These are phyloP conservation scores for Helogale parvula DNA, from an alignment of 2,113 vertebrate genomes.

Conservation along the genomic window DNA sequence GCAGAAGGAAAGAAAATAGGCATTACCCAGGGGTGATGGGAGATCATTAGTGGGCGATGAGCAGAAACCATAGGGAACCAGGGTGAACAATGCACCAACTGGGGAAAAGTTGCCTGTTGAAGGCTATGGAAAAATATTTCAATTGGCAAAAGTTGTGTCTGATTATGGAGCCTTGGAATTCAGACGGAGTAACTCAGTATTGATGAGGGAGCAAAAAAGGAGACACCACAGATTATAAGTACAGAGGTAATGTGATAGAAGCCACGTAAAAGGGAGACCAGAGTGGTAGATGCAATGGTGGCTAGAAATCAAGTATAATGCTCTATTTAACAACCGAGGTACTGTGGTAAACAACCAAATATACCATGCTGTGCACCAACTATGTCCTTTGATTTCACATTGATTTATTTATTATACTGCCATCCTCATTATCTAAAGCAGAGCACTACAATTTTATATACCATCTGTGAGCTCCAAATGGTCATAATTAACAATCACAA, in stretches of 20 bases:
- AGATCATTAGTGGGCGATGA: background rate
- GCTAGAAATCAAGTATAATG: background rate
- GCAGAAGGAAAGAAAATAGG: background rate
- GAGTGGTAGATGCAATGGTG: background rate
- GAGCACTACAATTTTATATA: constrained; percentile 63
- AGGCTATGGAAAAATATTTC: background rate
- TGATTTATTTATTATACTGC: constrained; percentile 67
- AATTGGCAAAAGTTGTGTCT: background rate
- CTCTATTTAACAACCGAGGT: background rate
- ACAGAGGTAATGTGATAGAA: background rate
- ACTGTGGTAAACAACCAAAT: constrained; percentile 3
- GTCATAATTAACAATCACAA: constrained; percentile 67
- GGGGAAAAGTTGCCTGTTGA: background rate
- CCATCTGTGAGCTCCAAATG: constrained; percentile 77
- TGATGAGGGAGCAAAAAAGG: background rate
- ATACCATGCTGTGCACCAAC: background rate
- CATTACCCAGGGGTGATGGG: too few relatives aligned
- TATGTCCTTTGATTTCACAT: constrained; percentile 64
- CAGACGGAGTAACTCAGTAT: background rate
- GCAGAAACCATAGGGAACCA: background rate
- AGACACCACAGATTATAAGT: background rate
- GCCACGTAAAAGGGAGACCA: background rate
- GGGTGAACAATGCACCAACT: background rate
- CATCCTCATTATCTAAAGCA: constrained; percentile 69
- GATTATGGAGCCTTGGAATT: background rate